A percentile compares a stretch with the other conserved stretches of the same genome.
Conservation (phyloP, 2,888 invertebrate species). For the Elegia similella region DNA sequence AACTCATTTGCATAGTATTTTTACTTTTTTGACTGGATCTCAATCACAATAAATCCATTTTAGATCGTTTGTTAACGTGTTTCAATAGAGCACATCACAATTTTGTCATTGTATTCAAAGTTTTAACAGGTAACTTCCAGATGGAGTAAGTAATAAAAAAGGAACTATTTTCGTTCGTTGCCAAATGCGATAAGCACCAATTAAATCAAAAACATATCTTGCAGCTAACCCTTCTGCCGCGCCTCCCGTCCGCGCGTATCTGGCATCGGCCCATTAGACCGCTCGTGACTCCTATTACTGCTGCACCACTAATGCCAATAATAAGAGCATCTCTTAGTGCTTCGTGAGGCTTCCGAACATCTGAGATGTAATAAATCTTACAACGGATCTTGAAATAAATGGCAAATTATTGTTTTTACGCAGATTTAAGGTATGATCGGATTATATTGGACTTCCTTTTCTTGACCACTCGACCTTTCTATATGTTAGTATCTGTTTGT, state of each 20-base stretch:
- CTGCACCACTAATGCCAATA: conserved; percentile 1
- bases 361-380: neutral
- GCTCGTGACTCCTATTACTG: conserved; percentile 9
- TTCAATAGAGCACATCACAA: too few species aligned
- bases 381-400: neutral
- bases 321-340: conserved; percentile 6
- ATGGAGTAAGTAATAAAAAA: too few species aligned
- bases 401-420: neutral
- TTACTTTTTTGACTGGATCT: too few species aligned
- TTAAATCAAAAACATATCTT: neutral
- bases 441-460: too few species aligned
- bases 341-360: neutral
- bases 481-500: neutral
- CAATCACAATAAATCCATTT: too few species aligned
- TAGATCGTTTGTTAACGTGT: too few species aligned
- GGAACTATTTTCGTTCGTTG: too few species aligned
- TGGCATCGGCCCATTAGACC: conserved; percentile 11
- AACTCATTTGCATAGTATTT: too few species aligned
- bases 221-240: neutral
- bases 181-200: neutral
- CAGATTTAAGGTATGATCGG: too few species aligned
- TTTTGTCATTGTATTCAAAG: too few species aligned
- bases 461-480: too few species aligned
- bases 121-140: too few species aligned
- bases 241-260: neutral